A percentile compares a stretch with the other conserved stretches of the same genome.
phyloP scores from a whole-genome alignment of 2,797 vertebrate species.

The Acrossocheilus wenchowensis region DNA sequence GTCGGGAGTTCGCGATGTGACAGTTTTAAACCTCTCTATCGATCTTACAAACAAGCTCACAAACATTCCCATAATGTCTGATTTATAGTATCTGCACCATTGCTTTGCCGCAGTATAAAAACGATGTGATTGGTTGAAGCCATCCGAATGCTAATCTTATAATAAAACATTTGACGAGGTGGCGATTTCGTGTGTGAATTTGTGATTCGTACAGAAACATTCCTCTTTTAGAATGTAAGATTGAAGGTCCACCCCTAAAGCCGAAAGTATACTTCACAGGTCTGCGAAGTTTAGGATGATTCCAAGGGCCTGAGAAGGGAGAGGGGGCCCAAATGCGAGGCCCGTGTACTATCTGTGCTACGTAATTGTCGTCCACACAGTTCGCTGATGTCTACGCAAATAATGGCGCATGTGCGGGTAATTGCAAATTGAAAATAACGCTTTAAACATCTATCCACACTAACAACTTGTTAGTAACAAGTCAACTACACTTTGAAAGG shows the following conservation, averaged over 20 bases:
- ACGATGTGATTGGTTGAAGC: neutral
- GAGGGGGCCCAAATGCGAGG: neutral
- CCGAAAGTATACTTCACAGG: neutral
- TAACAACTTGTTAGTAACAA: neutral
- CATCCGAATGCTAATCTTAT: neutral
- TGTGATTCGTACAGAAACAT: neutral
- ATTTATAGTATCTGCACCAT: slow-evolving; percentile 28
- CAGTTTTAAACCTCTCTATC: slow-evolving; percentile 16
- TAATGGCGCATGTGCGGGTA: neutral
- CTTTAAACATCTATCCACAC: neutral
- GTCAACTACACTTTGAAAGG: neutral
- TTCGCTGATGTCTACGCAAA: neutral
- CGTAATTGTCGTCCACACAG: neutral
- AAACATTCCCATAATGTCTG: slow-evolving; percentile 20
- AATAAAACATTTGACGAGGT: neutral
- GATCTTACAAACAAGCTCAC: slow-evolving; percentile 21
- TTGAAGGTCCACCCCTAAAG: neutral
- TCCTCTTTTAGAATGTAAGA: neutral
- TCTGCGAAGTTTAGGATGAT: neutral
- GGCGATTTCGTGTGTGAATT: neutral
- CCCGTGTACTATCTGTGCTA: neutral
- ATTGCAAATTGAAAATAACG: neutral
- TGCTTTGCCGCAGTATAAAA: slow-evolving; percentile 2
- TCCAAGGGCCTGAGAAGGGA: neutral
- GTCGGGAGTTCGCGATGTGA: neutral